A percentile compares a stretch with the other conserved stretches of the same genome.
Evolutionary conservation across 2,797 vertebrate species (phyloP).

Genomic region (Okamejei kenojei): DNA sequence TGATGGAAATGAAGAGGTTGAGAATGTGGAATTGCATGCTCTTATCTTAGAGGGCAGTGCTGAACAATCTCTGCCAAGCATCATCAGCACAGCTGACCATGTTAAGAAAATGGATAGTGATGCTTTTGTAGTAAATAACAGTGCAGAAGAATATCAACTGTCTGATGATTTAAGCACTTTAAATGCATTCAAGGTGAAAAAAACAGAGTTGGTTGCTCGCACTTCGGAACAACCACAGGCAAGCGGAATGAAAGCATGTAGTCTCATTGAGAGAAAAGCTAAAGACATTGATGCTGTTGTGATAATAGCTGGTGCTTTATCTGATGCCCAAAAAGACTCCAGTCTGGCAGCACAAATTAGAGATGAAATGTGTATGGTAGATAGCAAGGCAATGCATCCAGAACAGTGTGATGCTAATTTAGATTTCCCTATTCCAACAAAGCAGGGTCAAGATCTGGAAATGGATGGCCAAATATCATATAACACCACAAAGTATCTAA

Average conservation of each 20-base stretch:
- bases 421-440: neutral
- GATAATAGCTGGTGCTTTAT: neutral
- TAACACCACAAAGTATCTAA: neutral
- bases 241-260: too few relatives aligned
- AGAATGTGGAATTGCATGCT: neutral
- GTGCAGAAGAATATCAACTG: neutral
- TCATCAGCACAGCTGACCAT: neutral
- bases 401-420: neutral
- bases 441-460: neutral
- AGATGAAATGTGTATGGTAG: neutral
- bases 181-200: neutral
- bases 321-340: neutral
- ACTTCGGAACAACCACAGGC: neutral
- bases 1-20: neutral
- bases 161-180: slow-evolving; percentile 4
- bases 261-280: neutral
- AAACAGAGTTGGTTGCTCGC: too few relatives aligned
- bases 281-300: neutral
- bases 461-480: neutral
- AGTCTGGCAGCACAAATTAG: neutral
- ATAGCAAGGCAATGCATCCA: neutral
- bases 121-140: neutral
- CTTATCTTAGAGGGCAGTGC: neutral
- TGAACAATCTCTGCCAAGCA: neutral
- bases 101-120: neutral